A percentile compares a stretch with the other conserved stretches of the same genome.
These are phyloP conservation scores for Bursaphelenchus okinawaensis DNA, from an alignment of 2,888 invertebrate genomes.

Conservation along the genomic window DNA sequence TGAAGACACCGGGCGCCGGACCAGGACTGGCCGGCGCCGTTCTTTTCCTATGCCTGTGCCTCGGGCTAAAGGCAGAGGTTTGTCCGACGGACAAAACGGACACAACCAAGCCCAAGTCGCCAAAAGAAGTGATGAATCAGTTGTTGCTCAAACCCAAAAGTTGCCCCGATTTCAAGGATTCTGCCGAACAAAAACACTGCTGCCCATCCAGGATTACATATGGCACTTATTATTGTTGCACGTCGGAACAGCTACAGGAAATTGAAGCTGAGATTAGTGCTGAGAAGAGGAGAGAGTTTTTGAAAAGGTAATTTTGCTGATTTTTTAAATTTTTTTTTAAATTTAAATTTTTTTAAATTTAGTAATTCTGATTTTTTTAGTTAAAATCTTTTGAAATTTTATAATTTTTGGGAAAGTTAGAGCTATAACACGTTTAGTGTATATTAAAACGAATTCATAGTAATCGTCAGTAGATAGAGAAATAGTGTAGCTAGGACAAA, in stretches of 20 bases:
- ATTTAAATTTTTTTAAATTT: background rate
- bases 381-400: too few species aligned
- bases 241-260: conserved; percentile 14
- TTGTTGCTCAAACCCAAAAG: conserved; percentile 15
- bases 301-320: conserved; percentile 25
- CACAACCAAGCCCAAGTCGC: background rate
- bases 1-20: background rate
- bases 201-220: conserved; percentile 29
- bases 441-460: too few species aligned
- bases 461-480: too few species aligned
- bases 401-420: too few species aligned
- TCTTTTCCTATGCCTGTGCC: background rate
- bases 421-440: too few species aligned
- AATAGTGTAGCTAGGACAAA: too few species aligned
- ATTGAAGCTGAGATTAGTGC: conserved; percentile 22
- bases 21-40: background rate
- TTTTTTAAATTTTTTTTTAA: background rate
- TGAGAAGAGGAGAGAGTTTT: conserved; percentile 21
- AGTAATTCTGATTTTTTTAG: too few species aligned
- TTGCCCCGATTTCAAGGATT: conserved; percentile 33
- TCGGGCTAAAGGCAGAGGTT: conserved; percentile 3
- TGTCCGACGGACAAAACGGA: conserved; percentile 12
- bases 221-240: conserved; percentile 32
- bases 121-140: background rate
- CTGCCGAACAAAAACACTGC: conserved; percentile 16